These are phyloP conservation scores for Anorthoa munda DNA, from an alignment of 2,888 invertebrate genomes.

Conservation along the genomic window DNA sequence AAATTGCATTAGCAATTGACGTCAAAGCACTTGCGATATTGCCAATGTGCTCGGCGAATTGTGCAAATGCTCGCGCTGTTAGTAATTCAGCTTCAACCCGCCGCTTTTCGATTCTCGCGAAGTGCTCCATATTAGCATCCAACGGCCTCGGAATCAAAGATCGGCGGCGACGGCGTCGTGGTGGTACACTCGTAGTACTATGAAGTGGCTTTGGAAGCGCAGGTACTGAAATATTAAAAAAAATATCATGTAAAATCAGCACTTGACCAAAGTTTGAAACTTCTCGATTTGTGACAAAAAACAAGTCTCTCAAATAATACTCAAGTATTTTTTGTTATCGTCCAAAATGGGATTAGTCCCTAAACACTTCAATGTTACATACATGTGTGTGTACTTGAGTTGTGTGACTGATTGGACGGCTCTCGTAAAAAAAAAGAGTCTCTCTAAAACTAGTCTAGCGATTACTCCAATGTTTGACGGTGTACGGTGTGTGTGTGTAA, in stretches of 20 bases:
- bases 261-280: too few relatives aligned
- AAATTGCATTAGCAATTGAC: slow-evolving; percentile 15
- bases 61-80: background rate
- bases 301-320: too few relatives aligned
- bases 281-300: too few relatives aligned
- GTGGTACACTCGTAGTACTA: background rate
- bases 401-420: too few relatives aligned
- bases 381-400: too few relatives aligned
- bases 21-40: slow-evolving; percentile 7
- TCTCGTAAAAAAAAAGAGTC: too few relatives aligned
- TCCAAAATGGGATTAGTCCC: too few relatives aligned
- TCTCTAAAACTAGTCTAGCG: too few relatives aligned
- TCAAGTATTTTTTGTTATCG: too few relatives aligned
- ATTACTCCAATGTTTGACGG: too few relatives aligned
- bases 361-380: too few relatives aligned
- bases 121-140: background rate
- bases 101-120: slow-evolving; percentile 2
- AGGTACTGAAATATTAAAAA: slow-evolving; percentile 21
- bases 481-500: too few relatives aligned
- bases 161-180: background rate
- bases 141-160: background rate
- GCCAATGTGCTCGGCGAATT: background rate
- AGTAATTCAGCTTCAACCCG: slow-evolving; percentile 3
- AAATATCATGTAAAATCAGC: background rate
- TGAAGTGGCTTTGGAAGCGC: slow-evolving; percentile 1